phyloP scores from a whole-genome alignment of 2,888 invertebrate genomes.

The Chrysina gloriosa region DNA sequence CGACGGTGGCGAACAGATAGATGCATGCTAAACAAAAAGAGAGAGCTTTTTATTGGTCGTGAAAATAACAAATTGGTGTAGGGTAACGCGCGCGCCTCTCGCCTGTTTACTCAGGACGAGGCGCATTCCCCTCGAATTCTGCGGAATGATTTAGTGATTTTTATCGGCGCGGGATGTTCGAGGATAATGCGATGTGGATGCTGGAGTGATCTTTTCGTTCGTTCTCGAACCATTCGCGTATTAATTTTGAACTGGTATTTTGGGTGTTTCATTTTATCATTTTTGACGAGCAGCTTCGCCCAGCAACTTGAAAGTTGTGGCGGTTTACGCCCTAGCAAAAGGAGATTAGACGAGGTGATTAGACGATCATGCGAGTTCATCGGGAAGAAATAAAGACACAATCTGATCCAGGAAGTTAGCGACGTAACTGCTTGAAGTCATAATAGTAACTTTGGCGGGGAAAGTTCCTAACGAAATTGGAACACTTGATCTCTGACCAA shows the following conservation, averaged over 20 bases:
- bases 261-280: not conserved
- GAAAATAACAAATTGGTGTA: slow-evolving; percentile 57
- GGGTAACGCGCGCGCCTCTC: slow-evolving; percentile 35
- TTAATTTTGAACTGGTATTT: too few species aligned
- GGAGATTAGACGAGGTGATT: too few species aligned
- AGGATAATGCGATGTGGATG: slow-evolving; percentile 8
- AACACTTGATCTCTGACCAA: too few species aligned
- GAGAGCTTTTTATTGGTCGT: slow-evolving; percentile 60
- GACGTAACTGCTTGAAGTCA: too few species aligned
- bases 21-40: slow-evolving; percentile 62
- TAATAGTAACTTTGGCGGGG: too few species aligned
- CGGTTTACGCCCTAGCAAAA: too few species aligned
- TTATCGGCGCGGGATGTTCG: slow-evolving; percentile 9
- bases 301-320: too few species aligned
- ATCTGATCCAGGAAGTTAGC: too few species aligned
- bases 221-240: not conserved
- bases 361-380: too few species aligned
- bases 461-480: too few species aligned
- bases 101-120: slow-evolving; percentile 33
- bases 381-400: too few species aligned
- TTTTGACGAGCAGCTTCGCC: not conserved
- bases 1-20: slow-evolving; percentile 59
- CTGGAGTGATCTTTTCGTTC: slow-evolving; percentile 7
- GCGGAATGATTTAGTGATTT: slow-evolving; percentile 40
- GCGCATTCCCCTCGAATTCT: slow-evolving; percentile 12